Conservation (phyloP, 2,888 invertebrate genomes). For the Adela reaumurella region DNA sequence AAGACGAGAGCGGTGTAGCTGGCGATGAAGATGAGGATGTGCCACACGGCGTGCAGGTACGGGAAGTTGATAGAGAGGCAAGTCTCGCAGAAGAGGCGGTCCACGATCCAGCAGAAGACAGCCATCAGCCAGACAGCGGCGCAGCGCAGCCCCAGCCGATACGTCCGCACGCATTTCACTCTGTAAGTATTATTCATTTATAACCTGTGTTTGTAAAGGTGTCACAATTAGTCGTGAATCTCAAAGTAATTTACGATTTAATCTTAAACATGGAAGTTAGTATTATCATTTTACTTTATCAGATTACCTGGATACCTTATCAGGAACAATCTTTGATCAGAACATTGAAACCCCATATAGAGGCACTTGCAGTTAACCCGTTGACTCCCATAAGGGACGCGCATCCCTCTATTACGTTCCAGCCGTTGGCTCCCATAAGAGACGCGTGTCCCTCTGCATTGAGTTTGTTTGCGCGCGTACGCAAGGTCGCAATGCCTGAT, state of each 20-base stretch:
- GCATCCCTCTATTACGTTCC: no score
- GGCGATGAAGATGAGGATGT: slow-evolving; percentile 75
- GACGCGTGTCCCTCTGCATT: no score
- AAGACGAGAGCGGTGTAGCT: slow-evolving; percentile 74
- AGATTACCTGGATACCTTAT: no score
- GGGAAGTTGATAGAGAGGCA: slow-evolving; percentile 77
- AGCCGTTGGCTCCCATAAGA: no score
- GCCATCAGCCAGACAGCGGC: slow-evolving; percentile 66
- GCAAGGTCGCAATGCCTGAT: no score
- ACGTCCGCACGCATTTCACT: slow-evolving; percentile 62
- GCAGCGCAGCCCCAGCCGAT: slow-evolving; percentile 68
- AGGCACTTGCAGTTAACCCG: no score
- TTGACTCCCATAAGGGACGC: no score
- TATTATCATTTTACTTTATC: no score
- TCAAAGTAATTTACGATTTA: not conserved
- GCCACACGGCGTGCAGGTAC: slow-evolving; percentile 81
- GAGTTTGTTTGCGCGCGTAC: no score
- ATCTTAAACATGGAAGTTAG: no score
- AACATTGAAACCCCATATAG: no score
- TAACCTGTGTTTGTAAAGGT: not conserved
- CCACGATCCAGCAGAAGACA: slow-evolving; percentile 74
- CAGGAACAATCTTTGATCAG: no score
- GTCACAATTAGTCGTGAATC: not conserved
- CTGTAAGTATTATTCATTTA: slow-evolving; percentile 25
- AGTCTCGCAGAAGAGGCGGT: slow-evolving; percentile 73